Evolutionary conservation across 2,888 invertebrate genomes (phyloP), one percentile per base, ranked within the genome.

Genomic region (Tholera decimalis): DNA sequence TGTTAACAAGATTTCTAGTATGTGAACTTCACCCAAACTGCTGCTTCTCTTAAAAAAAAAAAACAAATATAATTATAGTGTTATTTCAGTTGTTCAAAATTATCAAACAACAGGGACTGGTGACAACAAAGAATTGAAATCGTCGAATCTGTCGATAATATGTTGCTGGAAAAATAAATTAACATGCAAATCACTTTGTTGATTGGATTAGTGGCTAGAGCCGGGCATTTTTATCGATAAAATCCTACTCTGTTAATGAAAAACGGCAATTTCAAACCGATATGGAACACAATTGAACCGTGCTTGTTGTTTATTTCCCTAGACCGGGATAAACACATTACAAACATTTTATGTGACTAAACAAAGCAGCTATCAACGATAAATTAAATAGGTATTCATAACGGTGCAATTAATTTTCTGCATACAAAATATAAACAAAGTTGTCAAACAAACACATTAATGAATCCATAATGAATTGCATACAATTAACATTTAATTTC

Each of bases 311-410:
- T 3, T n/a, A 44, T 20, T 33, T 43, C 6, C 33, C 1, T 49
- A 4, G 5, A 33, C 2, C 30, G n/a, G 5, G 13, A 13, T 15
- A 33, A 50, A 35, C 9, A 67, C 1, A 30, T 28, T 35, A 20
- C 9, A 1, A 8, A 33, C 20, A 24, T 54, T 62, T 26, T 11
- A 6, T 49, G 26, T 54, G 54, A 39, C n/a, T 44, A 22, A 43
- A 9, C 3, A 20, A 65, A 73, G 18, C 33, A 56, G 53, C 57
- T 37, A 50, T 30, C 8, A n/a, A 2, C n/a, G 22, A 8, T 58
- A 28, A 30, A 70, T 54, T 15, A 41, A 56, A 47, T 51, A n/a
- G n/a, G n/a, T n/a, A 44, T 77, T 56, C 58, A 47, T 49, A 67
- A 59, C 24, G 15, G 4, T 47, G 20, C 33, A 2, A 59, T 44